Conservation (phyloP, 2,888 invertebrate genomes). For the Protophormia terraenovae region DNA sequence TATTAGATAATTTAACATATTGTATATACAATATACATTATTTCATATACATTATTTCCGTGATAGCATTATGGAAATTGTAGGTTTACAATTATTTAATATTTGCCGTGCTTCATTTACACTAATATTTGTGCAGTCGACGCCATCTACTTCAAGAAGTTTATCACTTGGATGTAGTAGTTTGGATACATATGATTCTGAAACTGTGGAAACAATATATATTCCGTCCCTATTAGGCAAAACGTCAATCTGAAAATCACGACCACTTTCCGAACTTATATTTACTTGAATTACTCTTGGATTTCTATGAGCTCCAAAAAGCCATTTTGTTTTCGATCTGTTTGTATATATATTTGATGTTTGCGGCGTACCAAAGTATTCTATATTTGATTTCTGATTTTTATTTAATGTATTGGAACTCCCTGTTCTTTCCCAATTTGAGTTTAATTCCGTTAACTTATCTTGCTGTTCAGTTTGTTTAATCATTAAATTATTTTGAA, state of each 20-base stretch:
- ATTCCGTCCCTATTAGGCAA: constrained; percentile 79
- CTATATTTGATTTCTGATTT: constrained; percentile 1
- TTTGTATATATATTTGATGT: constrained; percentile 63
- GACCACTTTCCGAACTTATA: constrained; percentile 75
- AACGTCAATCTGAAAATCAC: constrained; percentile 78
- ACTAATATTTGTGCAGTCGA: constrained; percentile 78
- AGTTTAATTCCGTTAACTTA: neutral
- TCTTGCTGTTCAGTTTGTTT: neutral
- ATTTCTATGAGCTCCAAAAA: constrained; percentile 80
- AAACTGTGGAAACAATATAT: constrained; percentile 76
- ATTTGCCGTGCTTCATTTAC: constrained; percentile 77
- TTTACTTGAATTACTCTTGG: constrained; percentile 80
- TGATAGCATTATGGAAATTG: constrained; percentile 80
- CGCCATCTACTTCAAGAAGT: constrained; percentile 79
- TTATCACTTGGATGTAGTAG: constrained; percentile 77
- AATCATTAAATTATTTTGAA: constrained; percentile 72
- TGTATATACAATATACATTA: neutral
- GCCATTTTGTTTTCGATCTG: constrained; percentile 76
- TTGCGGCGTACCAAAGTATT: constrained; percentile 50
- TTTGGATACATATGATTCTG: constrained; percentile 75
- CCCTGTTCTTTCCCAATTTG: constrained; percentile 24
- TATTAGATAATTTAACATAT: neutral
- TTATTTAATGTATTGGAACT: neutral
- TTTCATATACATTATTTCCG: constrained; percentile 72
- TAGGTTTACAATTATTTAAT: constrained; percentile 75